Conservation (phyloP, 2,888 invertebrate genomes). For the Tipula helvola region DNA sequence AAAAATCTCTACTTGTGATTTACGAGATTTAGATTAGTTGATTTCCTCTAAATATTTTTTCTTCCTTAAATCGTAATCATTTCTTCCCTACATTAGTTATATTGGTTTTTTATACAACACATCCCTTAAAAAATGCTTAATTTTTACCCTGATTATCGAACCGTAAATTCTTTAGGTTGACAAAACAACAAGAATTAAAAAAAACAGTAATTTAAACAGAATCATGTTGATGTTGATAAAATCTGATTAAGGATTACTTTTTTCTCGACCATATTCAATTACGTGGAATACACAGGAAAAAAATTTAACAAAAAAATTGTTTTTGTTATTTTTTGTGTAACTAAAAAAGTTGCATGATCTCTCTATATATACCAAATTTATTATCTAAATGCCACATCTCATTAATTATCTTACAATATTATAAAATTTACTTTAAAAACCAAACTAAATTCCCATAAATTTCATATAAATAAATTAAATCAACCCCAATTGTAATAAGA, state of each 20-base stretch:
- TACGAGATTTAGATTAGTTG: background rate
- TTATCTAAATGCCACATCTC: background rate
- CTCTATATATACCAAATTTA: background rate
- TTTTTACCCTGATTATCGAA: background rate
- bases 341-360: background rate
- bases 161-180: background rate
- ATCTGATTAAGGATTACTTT: background rate
- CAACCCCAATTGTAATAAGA: background rate
- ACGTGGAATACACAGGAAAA: background rate
- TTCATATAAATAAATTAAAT: background rate
- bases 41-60: background rate
- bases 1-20: background rate
- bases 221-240: background rate
- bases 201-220: background rate
- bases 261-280: background rate
- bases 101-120: background rate
- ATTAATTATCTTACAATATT: background rate
- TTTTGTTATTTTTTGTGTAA: too few relatives aligned
- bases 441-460: background rate
- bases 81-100: too few relatives aligned
- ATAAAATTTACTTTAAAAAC: background rate
- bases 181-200: background rate
- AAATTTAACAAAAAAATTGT: too few relatives aligned
- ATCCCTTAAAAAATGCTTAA: background rate
- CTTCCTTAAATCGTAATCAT: background rate